phyloP scores from a whole-genome alignment of 2,888 invertebrate species.

The Pycnomerus fuliginosus region DNA sequence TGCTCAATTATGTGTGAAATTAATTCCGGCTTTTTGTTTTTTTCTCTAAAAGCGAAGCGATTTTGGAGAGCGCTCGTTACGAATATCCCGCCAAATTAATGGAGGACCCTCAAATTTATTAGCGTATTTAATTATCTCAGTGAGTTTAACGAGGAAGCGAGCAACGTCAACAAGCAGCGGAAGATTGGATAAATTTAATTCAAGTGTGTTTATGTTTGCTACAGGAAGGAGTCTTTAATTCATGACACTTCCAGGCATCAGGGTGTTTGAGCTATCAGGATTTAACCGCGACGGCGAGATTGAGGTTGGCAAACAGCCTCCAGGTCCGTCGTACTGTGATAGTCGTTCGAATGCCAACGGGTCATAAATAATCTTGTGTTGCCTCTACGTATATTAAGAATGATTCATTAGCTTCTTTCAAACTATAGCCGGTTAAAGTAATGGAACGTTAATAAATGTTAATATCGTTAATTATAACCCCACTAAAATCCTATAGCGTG shows the following conservation, averaged over 20 bases:
- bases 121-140: no score
- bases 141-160: no score
- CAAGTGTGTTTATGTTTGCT: conserved; percentile 25
- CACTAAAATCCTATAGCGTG: conserved; percentile 12
- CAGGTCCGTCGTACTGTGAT: conserved; percentile 24
- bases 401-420: conserved; percentile 25
- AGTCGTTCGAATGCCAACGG: conserved; percentile 24
- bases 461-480: conserved; percentile 25
- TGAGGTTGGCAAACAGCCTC: conserved; percentile 26
- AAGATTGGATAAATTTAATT: conserved; percentile 20
- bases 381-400: conserved; percentile 24
- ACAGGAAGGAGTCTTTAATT: conserved; percentile 22
- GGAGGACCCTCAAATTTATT: no score
- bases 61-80: conserved; percentile 8
- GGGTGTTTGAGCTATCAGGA: conserved; percentile 23
- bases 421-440: conserved; percentile 16
- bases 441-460: conserved; percentile 25
- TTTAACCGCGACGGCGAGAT: conserved; percentile 15
- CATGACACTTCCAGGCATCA: conserved; percentile 22
- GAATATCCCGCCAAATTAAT: conserved; percentile 10
- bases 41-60: conserved; percentile 6
- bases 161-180: no score
- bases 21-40: conserved; percentile 23
- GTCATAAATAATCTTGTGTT: conserved; percentile 25
- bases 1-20: conserved; percentile 36